Base-by-base conservation (phyloP, 1,140 invertebrate species). In the Penaeus indicus region DNA sequence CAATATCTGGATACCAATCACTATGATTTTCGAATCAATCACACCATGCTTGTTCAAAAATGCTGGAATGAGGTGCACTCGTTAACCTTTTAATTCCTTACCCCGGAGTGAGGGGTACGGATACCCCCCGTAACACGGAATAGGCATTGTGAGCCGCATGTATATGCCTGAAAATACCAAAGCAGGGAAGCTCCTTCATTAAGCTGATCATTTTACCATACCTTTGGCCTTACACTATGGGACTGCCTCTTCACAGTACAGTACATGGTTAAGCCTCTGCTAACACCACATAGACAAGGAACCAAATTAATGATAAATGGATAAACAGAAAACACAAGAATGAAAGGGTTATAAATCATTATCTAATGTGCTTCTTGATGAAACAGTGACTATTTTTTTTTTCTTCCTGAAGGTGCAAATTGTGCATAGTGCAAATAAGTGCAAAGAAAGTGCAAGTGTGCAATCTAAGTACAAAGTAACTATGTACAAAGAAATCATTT, bases 141-240 rank as follows among this genome's bases (percentile, higher is more conserved):
- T 86, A 47, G 89, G 89, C 89, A 90, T 90, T 77, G 89, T 90
- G 84, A 90, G 85, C 62, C 89, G 84, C 89, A 90, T 90, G 85
- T 90, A 90, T 86, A 90, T 90, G 54, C 89, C 89, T 90, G 89
- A 90, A 90, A 90, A 69, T 90, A 90, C 67, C 85, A 87, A 83
- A 90, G 85, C 54, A 62, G 83, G 88, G 88, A 84, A 85, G 47
- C 22, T 84, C 85, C 88, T 89, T 89, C 83, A 81, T 89, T 89
- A 89, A 62, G 67, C 81, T 88, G 63, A 61, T 78, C 86, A 82
- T 77, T 54, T 72, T 69, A 80, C 54, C 16, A 63, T 47, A 84
- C 38, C 64, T 84, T 69, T 25, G 69, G 86, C 72, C 81, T 88
- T 88, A 88, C 19, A 61, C 86, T 88, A 86, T 27, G 62, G 63